A percentile compares a stretch with the other conserved stretches of the same genome.
Evolutionary conservation across 2,888 invertebrate species (phyloP).

Genomic region (Carabus problematicus): DNA sequence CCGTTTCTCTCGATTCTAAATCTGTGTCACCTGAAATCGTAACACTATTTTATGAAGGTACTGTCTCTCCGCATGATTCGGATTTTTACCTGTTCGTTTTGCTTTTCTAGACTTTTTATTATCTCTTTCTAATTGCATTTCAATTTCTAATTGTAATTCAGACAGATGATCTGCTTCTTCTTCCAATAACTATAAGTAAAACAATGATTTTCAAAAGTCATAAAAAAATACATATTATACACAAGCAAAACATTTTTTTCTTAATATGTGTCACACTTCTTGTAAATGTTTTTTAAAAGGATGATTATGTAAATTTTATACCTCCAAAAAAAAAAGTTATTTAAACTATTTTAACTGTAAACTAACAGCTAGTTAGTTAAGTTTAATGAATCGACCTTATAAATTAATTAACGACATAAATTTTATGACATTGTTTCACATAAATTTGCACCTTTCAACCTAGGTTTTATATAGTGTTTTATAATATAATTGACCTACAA

Average conservation of each 20-base stretch:
- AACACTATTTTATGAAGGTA: neutral
- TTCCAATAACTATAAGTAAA: slow-evolving; percentile 56
- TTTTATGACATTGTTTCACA: too few species aligned
- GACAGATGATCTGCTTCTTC: slow-evolving; percentile 72
- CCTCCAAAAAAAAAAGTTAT: too few species aligned
- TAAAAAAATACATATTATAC: neutral
- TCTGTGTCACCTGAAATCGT: slow-evolving; percentile 16
- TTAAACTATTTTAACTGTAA: too few species aligned
- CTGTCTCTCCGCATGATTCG: neutral
- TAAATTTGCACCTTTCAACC: neutral
- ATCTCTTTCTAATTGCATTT: slow-evolving; percentile 77
- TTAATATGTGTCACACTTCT: neutral
- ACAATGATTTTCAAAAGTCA: slow-evolving; percentile 8
- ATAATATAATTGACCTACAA: neutral
- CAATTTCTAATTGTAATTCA: slow-evolving; percentile 86
- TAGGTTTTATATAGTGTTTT: neutral
- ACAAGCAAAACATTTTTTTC: slow-evolving; percentile 3
- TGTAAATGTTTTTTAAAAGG: too few species aligned
- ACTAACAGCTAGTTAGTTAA: neutral
- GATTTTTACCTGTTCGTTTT: slow-evolving; percentile 29
- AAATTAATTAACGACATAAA: too few species aligned
- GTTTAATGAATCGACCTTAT: neutral
- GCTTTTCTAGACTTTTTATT: slow-evolving; percentile 56
- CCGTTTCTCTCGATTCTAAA: slow-evolving; percentile 54
- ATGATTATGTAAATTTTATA: too few species aligned